These are phyloP conservation scores for Cryptocephalus primarius DNA, from an alignment of 2,888 invertebrate genomes.

Conservation along the genomic window DNA sequence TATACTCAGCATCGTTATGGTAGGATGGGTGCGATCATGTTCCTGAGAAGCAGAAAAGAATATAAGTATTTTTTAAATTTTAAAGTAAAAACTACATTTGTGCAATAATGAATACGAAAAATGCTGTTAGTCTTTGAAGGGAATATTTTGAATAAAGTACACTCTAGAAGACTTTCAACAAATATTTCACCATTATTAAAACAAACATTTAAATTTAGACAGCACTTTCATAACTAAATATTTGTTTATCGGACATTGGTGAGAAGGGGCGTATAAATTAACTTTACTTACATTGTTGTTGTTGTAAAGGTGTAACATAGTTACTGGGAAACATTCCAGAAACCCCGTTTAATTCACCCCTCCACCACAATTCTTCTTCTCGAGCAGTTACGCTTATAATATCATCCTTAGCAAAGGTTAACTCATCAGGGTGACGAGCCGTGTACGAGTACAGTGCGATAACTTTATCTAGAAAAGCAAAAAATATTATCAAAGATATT, in stretches of 20 bases:
- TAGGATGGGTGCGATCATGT: slow-evolving; percentile 34
- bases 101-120: too few species aligned
- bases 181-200: too few species aligned
- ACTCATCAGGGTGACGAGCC: slow-evolving; percentile 89
- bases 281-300: slow-evolving; percentile 46
- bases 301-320: slow-evolving; percentile 66
- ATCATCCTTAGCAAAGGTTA: slow-evolving; percentile 85
- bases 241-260: too few species aligned
- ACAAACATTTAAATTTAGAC: too few species aligned
- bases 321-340: slow-evolving; percentile 93
- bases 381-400: slow-evolving; percentile 80
- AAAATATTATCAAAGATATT: neutral
- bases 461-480: slow-evolving; percentile 62
- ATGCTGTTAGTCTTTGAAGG: too few species aligned
- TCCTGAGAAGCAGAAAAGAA: neutral
- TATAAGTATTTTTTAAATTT: neutral
- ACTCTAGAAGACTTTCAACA: too few species aligned
- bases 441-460: slow-evolving; percentile 89
- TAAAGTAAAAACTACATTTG: too few species aligned
- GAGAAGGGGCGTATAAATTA: too few species aligned
- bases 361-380: slow-evolving; percentile 97
- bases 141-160: too few species aligned
- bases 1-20: slow-evolving; percentile 33
- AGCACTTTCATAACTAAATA: too few species aligned
- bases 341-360: slow-evolving; percentile 81